phyloP scores from a whole-genome alignment of 2,888 invertebrate genomes.

The Ligdia adustata region DNA sequence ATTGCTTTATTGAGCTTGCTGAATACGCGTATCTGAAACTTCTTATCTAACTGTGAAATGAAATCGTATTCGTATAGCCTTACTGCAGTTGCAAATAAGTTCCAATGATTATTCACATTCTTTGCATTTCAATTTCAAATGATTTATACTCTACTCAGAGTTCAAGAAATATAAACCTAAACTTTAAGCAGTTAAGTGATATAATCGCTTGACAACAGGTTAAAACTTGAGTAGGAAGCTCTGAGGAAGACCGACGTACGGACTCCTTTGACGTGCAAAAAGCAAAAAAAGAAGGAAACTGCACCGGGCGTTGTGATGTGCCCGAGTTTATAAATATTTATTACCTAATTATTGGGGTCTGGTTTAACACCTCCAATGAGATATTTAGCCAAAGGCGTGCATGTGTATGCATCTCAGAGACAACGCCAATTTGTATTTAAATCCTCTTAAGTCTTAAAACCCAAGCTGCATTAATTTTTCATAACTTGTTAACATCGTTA shows the following conservation, averaged over 20 bases:
- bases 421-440: slow-evolving; percentile 51
- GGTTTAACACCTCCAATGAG: slow-evolving; percentile 64
- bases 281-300: slow-evolving; percentile 54
- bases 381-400: slow-evolving; percentile 57
- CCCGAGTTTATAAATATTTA: slow-evolving; percentile 79
- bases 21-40: no score
- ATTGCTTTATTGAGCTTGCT: slow-evolving; percentile 48
- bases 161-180: background rate
- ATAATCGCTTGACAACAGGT: slow-evolving; percentile 1
- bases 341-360: slow-evolving; percentile 71
- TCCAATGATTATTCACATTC: slow-evolving; percentile 63
- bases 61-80: slow-evolving; percentile 59
- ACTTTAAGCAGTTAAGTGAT: background rate
- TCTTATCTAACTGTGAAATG: slow-evolving; percentile 59
- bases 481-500: slow-evolving; percentile 17
- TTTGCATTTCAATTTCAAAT: slow-evolving; percentile 25
- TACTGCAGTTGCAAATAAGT: slow-evolving; percentile 60
- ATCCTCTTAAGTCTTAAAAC: slow-evolving; percentile 5
- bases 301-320: slow-evolving; percentile 56
- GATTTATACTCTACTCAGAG: slow-evolving; percentile 22
- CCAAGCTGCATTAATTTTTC: slow-evolving; percentile 7
- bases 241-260: slow-evolving; percentile 21
- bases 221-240: slow-evolving; percentile 21
- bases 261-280: slow-evolving; percentile 57
- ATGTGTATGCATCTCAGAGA: slow-evolving; percentile 47